Conservation (phyloP, 2,113 vertebrate species). For the Macrotis lagotis region DNA sequence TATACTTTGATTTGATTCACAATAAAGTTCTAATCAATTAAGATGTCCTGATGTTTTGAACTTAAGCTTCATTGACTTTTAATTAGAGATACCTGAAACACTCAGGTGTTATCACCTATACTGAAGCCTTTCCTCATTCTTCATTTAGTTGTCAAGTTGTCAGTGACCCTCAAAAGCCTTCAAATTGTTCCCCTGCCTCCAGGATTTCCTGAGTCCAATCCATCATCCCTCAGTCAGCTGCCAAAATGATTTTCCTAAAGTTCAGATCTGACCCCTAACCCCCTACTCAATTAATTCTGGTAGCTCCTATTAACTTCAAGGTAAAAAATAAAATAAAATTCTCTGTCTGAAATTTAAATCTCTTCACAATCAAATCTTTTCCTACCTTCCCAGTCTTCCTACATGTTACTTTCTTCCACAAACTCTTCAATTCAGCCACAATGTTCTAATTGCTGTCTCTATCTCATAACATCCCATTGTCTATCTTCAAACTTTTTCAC, state of each 20-base stretch:
- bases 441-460: not conserved
- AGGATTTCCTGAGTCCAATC: not conserved
- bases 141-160: not conserved
- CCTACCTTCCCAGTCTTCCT: not conserved
- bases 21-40: slow-evolving; percentile 9
- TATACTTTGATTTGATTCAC: too few species aligned
- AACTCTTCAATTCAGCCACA: not conserved
- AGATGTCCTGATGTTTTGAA: not conserved
- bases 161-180: not conserved
- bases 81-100: not conserved
- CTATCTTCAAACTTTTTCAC: not conserved
- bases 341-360: not conserved
- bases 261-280: not conserved
- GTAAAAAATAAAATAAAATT: not conserved
- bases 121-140: not conserved
- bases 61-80: slow-evolving; percentile 1
- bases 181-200: not conserved
- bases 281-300: not conserved
- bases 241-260: not conserved
- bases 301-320: not conserved
- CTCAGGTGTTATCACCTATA: not conserved
- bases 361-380: not conserved
- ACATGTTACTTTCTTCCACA: not conserved
- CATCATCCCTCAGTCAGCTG: slow-evolving; percentile 1
- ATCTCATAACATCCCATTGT: not conserved